Evolutionary conservation across 2,113 vertebrate genomes (phyloP).

Genomic region (Microcebus griseorufus): DNA sequence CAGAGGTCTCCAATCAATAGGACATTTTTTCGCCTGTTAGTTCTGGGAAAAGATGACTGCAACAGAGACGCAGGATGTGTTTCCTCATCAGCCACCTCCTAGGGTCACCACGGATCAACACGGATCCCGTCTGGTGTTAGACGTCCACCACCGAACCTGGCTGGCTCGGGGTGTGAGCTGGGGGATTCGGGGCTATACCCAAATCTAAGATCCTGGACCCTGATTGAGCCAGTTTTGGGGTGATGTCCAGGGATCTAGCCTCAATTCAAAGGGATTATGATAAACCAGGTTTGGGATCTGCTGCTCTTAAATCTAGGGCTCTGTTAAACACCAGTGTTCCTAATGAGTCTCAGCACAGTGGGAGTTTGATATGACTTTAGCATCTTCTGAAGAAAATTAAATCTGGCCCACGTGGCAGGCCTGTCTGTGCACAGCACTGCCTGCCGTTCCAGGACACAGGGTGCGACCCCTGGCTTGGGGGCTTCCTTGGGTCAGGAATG

Average conservation of each 20-base stretch:
- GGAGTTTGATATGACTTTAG: background rate
- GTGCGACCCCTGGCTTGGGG: background rate
- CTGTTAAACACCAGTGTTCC: background rate
- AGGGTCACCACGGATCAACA: background rate
- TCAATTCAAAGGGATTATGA: background rate
- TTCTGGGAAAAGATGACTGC: background rate
- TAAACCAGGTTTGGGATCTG: background rate
- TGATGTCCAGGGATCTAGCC: background rate
- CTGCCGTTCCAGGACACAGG: background rate
- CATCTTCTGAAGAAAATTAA: background rate
- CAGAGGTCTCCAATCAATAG: background rate
- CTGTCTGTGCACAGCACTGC: background rate
- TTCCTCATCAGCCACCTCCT: background rate
- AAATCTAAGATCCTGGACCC: background rate
- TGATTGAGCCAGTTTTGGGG: background rate
- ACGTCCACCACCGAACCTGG: background rate
- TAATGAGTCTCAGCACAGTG: background rate
- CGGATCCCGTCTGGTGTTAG: background rate
- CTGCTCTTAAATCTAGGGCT: background rate
- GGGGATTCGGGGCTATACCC: too few relatives aligned
- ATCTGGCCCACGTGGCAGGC: background rate
- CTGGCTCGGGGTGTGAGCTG: background rate
- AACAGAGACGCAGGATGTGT: background rate
- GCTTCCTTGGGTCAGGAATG: background rate
- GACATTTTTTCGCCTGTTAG: background rate